phyloP scores from a whole-genome alignment of 2,797 vertebrate species.

The Lophius americanus region DNA sequence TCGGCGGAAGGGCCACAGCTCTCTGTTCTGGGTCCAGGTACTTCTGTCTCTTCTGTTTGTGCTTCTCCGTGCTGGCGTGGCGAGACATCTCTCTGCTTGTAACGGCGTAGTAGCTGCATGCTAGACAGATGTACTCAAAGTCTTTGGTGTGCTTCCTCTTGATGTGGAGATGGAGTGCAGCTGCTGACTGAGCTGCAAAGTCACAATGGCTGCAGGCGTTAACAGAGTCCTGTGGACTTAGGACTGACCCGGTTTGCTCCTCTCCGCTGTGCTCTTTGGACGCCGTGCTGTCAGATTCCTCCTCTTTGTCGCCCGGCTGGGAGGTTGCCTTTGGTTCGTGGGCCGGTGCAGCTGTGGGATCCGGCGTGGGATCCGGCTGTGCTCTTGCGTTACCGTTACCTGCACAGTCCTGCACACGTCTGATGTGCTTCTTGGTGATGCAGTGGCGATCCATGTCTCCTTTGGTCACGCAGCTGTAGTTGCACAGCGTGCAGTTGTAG shows the following conservation, averaged over 20 bases:
- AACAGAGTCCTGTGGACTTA: slow-evolving; percentile 57
- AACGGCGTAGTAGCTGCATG: slow-evolving; percentile 94
- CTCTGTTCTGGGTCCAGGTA: slow-evolving; percentile 73
- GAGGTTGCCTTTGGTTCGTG: slow-evolving; percentile 36
- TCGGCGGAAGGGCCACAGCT: slow-evolving; percentile 17
- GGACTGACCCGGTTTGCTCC: slow-evolving; percentile 41
- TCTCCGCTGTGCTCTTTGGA: slow-evolving; percentile 44
- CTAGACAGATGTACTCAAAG: slow-evolving; percentile 95
- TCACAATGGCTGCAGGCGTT: slow-evolving; percentile 87
- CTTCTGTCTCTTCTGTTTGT: slow-evolving; percentile 89
- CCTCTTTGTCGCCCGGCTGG: slow-evolving; percentile 30
- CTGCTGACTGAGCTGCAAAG: slow-evolving; percentile 88
- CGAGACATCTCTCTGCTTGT: slow-evolving; percentile 93
- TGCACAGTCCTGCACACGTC: slow-evolving; percentile 79
- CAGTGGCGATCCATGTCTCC: slow-evolving; percentile 99
- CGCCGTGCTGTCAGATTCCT: slow-evolving; percentile 48
- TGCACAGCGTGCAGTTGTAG: slow-evolving; percentile 94
- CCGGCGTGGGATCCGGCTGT: slow-evolving; percentile 34
- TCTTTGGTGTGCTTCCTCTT: slow-evolving; percentile 93
- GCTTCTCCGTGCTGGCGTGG: slow-evolving; percentile 92
- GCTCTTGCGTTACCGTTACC: slow-evolving; percentile 38
- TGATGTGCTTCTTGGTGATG: slow-evolving; percentile 94
- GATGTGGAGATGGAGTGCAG: slow-evolving; percentile 90
- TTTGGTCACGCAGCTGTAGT: slow-evolving; percentile 97
- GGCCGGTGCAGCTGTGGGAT: slow-evolving; percentile 27